Base-by-base conservation (phyloP, 2,888 invertebrate genomes). In the Aleiodes alternator region DNA sequence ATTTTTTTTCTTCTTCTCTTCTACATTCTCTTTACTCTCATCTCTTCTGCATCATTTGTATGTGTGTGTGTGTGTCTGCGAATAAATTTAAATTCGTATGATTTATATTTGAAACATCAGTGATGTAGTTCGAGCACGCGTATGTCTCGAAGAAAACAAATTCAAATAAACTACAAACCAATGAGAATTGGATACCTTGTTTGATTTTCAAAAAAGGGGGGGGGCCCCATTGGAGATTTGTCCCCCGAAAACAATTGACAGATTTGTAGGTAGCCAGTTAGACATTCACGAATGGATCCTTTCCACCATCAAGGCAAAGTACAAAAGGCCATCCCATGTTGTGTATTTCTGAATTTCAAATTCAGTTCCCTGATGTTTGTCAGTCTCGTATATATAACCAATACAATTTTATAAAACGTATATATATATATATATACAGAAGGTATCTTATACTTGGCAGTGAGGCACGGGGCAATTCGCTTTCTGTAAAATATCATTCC, bases 321-420 rank as follows among this genome's bases (percentile, higher is more conserved):
- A 85, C 85, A 85, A 85, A 85, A 83, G 85, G 80, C 79, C 78
- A 75, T 79, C 73, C 48, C 23, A 72, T 80, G 23, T 23, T 23
- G 23, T 23, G 23, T 23, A 79, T 83, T 84, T 88, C 85, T 88
- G 89, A 89, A 89, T 88, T 89, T 89, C 88, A 89, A 89, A 89
- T 89, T 88, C 81, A 76, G 74, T 57, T 57, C 43, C 64, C 53
- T 38, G 50, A 53, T 34, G 29, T 29, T 75, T 64, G 69, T 53
- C 78, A 69, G 70, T 76, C 23, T 23, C 69, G 38, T 51, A 53
- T 59, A 51, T 68, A 48, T 34, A 57, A 55, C 29, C 29, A 34
- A 50, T 43, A 64, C 51, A 72, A 71, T 51, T 57, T 66, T 69
- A 64, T 23, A 64, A 64, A 16, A 11, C 55, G 29, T 48, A 71